phyloP scores from a whole-genome alignment of 2,113 vertebrate genomes.

The Condylura cristata region DNA sequence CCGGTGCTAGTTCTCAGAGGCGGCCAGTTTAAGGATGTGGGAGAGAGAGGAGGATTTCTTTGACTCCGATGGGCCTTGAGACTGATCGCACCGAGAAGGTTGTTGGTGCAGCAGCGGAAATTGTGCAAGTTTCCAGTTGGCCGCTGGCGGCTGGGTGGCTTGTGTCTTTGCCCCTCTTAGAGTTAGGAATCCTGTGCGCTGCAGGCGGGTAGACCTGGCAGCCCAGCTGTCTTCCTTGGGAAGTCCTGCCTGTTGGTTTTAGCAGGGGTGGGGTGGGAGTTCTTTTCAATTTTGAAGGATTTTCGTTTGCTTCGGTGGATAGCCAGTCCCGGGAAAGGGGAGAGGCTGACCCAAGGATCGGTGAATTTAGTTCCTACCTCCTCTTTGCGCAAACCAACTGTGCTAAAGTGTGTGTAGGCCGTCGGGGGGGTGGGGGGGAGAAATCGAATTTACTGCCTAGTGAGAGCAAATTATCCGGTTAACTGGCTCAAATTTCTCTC shows the following conservation, averaged over 20 bases:
- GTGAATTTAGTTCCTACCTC: conserved; percentile 21
- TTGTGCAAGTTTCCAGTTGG: background rate
- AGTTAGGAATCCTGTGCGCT: background rate
- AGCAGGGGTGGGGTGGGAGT: background rate
- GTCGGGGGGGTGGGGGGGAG: conserved; percentile 54
- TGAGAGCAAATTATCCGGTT: conserved; percentile 76
- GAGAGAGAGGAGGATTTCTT: background rate
- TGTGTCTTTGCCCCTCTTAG: background rate
- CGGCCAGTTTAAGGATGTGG: background rate
- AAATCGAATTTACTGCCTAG: conserved; percentile 68
- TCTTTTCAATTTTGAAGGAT: background rate
- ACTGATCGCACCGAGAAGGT: background rate
- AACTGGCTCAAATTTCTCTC: conserved; percentile 71
- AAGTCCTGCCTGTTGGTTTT: conserved; percentile 17
- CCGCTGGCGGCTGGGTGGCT: fast-evolving
- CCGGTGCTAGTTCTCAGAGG: background rate
- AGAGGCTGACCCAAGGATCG: background rate
- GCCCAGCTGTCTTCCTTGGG: background rate
- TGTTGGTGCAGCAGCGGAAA: background rate
- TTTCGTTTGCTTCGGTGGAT: background rate
- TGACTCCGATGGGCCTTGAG: background rate
- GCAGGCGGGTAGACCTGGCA: conserved; percentile 49
- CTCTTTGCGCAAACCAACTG: conserved; percentile 4
- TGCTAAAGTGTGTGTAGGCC: background rate
- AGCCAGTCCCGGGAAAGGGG: background rate